Percentiles rank a stretch among this genome's conserved stretches.
Conservation (phyloP, 2,888 invertebrate genomes). For the Nymphalis c-album region DNA sequence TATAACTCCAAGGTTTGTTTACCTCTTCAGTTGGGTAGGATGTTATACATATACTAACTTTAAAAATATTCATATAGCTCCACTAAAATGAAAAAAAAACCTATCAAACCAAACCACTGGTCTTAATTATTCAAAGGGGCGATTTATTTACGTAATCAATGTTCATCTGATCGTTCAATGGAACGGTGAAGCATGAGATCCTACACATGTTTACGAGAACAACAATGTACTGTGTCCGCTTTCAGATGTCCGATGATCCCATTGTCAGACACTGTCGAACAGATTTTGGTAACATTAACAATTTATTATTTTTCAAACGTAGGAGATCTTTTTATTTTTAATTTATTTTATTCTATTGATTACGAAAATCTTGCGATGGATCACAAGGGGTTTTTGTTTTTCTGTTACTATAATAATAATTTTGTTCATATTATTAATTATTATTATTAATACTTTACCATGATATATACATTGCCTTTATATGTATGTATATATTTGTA, state of each 20-base stretch:
- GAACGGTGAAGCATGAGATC: conserved; percentile 60
- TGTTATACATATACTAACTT: not conserved
- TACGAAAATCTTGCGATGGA: too few species aligned
- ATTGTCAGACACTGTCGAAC: conserved; percentile 21
- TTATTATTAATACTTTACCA: too few species aligned
- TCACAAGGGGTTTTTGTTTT: too few species aligned
- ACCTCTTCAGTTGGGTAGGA: not conserved
- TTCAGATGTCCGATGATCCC: conserved; percentile 33
- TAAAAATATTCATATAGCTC: not conserved
- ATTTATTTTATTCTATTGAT: too few species aligned
- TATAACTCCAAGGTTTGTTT: not conserved
- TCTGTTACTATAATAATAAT: too few species aligned
- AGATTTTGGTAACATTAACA: not conserved
- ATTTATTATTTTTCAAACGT: not conserved
- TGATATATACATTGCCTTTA: too few species aligned
- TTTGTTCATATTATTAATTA: too few species aligned
- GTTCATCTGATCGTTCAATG: conserved; percentile 56
- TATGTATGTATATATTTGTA: too few species aligned
- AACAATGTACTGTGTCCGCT: conserved; percentile 39
- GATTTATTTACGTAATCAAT: conserved; percentile 24
- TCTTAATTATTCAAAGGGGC: conserved; percentile 19
- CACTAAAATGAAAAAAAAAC: not conserved
- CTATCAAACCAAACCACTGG: not conserved
- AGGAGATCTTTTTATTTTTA: not conserved
- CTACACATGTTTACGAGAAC: conserved; percentile 56